Evolutionary conservation across 1,140 invertebrate genomes (phyloP).

Genomic region (Monochamus saltuarius): DNA sequence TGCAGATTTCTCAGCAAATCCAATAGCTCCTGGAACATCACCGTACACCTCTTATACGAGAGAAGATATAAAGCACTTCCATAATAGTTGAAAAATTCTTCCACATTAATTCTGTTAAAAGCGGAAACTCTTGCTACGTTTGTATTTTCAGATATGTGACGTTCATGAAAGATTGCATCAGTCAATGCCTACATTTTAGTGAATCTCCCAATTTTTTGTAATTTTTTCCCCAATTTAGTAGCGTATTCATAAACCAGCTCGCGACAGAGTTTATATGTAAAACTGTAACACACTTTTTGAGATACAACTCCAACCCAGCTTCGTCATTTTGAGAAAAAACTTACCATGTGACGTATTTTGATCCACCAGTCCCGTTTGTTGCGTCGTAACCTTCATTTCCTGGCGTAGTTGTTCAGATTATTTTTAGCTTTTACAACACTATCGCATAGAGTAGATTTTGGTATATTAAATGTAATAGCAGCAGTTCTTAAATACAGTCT

Average conservation of each 20-base stretch:
- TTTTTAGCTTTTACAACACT: conserved; percentile 9
- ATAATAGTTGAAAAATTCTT: too few relatives aligned
- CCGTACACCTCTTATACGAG: conserved; percentile 35
- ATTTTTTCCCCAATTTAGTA: too few relatives aligned
- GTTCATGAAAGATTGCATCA: too few relatives aligned
- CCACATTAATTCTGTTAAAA: too few relatives aligned
- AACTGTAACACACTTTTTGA: background rate
- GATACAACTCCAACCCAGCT: too few relatives aligned
- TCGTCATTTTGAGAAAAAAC: background rate
- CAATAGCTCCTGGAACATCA: conserved; percentile 48
- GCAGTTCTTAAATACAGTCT: background rate
- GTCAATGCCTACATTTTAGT: too few relatives aligned
- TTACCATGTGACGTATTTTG: conserved; percentile 6
- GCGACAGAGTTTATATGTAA: background rate
- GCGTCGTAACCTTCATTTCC: conserved; percentile 1
- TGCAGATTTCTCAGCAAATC: conserved; percentile 49
- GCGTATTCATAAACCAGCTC: too few relatives aligned
- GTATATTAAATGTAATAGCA: conserved; percentile 3
- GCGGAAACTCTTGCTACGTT: too few relatives aligned
- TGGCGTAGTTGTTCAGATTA: background rate
- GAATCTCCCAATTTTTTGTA: too few relatives aligned
- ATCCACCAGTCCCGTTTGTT: background rate
- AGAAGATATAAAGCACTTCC: conserved; percentile 47
- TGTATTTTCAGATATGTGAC: too few relatives aligned
- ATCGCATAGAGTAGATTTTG: conserved; percentile 1